Base-by-base conservation (phyloP, 30 jellyfish, hydroid and myxozoan genomes). In the Chrysaora quinquecirrha region DNA sequence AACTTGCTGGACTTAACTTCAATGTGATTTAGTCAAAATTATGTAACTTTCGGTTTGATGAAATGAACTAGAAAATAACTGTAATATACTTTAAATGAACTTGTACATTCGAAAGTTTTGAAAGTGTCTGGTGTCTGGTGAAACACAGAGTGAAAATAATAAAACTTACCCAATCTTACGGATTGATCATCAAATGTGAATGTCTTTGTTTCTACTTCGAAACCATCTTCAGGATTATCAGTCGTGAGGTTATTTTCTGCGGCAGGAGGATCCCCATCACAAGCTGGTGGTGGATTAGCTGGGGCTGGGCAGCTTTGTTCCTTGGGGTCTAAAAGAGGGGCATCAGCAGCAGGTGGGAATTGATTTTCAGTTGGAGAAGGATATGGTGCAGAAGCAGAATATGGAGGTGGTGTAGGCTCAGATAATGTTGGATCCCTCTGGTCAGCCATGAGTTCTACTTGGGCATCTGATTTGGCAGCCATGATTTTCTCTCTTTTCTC, bases 321-420 rank as follows among this genome's bases (percentile, higher is more conserved):
- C n/a, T n/a, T n/a, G n/a, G n/a, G n/a, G 30, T 54, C 83, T 28
- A 48, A 3, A 22, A 28, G 74, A 4, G 90, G 90, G 52, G 90
- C 83, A 10, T 63, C 30, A 9, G 80, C 64, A 76, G 43, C 64
- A 11, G 58, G 63, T n/a, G 87, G 80, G 2, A 28, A 48, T 12
- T 23, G 16, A 21, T 31, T 24, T 1, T 27, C 29, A 4, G 66
- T 28, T 2, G 27, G 12, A 30, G 19, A 38, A 2, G 85, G 14
- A 34, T 50, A 74, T 7, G 90, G 90, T 24, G 90, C 83, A 9
- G 63, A 23, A 49, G 43, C 64, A 30, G 58, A 31, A 22, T 25
- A 23, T 49, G 78, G 87, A 18, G 75, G 75, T 35, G 77, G 63
- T 14, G 73, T 20, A 16, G 54, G 74, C 9, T 62, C 20, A n/a